These are phyloP conservation scores for Argya squamiceps DNA, from an alignment of 2,797 vertebrate species.

Conservation along the genomic window DNA sequence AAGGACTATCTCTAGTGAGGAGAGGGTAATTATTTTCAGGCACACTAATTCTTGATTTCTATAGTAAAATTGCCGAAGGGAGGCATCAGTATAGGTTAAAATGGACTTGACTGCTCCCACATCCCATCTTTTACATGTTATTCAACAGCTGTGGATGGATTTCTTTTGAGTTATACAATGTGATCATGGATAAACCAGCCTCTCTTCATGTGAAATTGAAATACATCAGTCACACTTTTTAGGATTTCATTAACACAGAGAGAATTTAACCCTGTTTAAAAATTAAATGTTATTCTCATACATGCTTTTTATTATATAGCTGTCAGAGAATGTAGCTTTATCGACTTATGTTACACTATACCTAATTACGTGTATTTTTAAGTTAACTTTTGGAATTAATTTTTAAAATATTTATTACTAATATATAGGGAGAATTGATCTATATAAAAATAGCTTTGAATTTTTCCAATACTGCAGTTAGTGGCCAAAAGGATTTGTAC, in stretches of 20 bases:
- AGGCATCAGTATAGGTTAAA: background rate
- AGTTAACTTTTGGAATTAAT: background rate
- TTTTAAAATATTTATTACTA: background rate
- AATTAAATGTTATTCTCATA: background rate
- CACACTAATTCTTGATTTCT: slow-evolving; percentile 22
- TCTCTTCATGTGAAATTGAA: background rate
- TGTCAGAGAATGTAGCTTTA: background rate
- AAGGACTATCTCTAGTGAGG: background rate
- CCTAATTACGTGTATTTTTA: background rate
- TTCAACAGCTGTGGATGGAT: background rate
- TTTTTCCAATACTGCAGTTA: background rate
- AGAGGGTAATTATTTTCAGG: slow-evolving; percentile 45
- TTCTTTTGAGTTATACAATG: background rate
- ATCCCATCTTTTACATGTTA: background rate
- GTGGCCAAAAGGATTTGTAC: background rate
- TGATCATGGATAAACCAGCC: background rate
- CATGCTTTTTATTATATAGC: background rate
- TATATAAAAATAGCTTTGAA: background rate
- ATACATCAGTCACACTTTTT: background rate
- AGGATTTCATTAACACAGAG: background rate
- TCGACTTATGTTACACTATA: background rate
- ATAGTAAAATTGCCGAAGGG: slow-evolving; percentile 1
- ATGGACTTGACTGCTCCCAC: background rate
- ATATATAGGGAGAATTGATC: background rate
- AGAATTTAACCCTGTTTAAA: background rate